Conservation (phyloP, 2,113 vertebrate species). For the Neodontobutis hainanensis region DNA sequence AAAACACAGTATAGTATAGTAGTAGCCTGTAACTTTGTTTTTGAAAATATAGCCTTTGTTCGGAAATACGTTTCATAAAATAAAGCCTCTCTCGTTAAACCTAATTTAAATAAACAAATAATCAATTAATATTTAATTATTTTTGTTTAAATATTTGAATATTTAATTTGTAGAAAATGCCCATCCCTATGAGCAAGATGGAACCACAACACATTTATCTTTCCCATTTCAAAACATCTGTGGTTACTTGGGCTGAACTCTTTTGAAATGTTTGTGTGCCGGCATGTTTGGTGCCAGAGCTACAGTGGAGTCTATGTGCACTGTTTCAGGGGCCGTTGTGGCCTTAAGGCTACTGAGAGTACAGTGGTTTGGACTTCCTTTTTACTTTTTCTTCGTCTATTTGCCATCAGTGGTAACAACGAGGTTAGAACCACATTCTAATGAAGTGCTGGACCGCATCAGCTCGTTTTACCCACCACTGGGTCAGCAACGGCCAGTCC, state of each 20-base stretch:
- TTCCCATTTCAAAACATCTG: constrained; percentile 44
- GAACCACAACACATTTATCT: constrained; percentile 38
- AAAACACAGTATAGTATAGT: too few relatives aligned
- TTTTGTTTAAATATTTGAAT: too few relatives aligned
- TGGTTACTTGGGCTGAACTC: constrained; percentile 66
- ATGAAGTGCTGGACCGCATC: constrained; percentile 63
- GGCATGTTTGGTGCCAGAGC: constrained; percentile 12
- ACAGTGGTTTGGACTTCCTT: constrained; percentile 65
- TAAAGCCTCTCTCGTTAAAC: too few relatives aligned
- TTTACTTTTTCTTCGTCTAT: constrained; percentile 31
- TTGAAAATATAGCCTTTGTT: too few relatives aligned
- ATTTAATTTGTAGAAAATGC: too few relatives aligned
- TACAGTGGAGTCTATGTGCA: constrained; percentile 12
- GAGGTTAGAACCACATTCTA: constrained; percentile 52
- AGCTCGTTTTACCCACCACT: constrained; percentile 37
- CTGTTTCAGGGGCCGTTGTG: constrained; percentile 15
- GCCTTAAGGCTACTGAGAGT: constrained; percentile 46
- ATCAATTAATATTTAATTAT: too few relatives aligned
- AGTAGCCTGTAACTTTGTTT: too few relatives aligned
- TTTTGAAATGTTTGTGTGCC: constrained; percentile 51
- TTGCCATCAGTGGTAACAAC: constrained; percentile 54
- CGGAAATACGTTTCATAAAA: too few relatives aligned
- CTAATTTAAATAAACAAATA: too few relatives aligned
- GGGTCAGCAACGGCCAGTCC: constrained; percentile 38
- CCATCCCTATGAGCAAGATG: constrained; percentile 9